These are phyloP conservation scores for Siniperca knerii DNA, from an alignment of 2,113 vertebrate genomes.

Conservation along the genomic window DNA sequence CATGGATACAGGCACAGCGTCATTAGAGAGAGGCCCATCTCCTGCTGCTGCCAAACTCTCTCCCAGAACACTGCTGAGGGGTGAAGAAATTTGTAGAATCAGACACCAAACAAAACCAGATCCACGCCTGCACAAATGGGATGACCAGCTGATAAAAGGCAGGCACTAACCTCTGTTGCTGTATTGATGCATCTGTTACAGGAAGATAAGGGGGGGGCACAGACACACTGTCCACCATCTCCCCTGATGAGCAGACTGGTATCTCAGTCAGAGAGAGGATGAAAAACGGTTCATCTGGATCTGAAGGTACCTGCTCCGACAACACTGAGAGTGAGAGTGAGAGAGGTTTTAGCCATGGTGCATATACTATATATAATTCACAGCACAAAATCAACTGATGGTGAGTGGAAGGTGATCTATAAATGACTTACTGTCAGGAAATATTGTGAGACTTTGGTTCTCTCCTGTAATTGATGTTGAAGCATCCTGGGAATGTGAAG, in stretches of 20 bases:
- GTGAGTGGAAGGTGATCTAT: neutral
- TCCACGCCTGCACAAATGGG: neutral
- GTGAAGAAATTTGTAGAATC: conserved; percentile 1
- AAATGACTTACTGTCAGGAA: conserved; percentile 62
- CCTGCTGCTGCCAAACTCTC: neutral
- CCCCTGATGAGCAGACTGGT: conserved; percentile 55
- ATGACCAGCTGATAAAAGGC: conserved; percentile 1
- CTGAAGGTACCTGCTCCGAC: conserved; percentile 49
- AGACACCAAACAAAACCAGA: neutral
- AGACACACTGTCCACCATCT: neutral
- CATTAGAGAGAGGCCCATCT: neutral
- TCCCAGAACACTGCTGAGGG: conserved; percentile 78
- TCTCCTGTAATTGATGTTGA: conserved; percentile 1
- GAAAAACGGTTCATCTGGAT: conserved; percentile 78
- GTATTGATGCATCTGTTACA: conserved; percentile 21
- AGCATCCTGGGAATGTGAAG: conserved; percentile 35
- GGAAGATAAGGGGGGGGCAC: conserved; percentile 38
- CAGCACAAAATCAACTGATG: neutral
- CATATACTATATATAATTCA: neutral
- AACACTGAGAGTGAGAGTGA: conserved; percentile 38
- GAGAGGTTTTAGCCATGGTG: neutral
- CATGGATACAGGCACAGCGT: neutral
- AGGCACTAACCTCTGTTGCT: conserved; percentile 60
- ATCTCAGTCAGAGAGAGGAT: conserved; percentile 83
- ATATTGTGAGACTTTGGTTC: conserved; percentile 17